A percentile compares a stretch with the other conserved stretches of the same genome.
Conservation (phyloP, 2,797 vertebrate genomes). For the Erpetoichthys calabaricus region DNA sequence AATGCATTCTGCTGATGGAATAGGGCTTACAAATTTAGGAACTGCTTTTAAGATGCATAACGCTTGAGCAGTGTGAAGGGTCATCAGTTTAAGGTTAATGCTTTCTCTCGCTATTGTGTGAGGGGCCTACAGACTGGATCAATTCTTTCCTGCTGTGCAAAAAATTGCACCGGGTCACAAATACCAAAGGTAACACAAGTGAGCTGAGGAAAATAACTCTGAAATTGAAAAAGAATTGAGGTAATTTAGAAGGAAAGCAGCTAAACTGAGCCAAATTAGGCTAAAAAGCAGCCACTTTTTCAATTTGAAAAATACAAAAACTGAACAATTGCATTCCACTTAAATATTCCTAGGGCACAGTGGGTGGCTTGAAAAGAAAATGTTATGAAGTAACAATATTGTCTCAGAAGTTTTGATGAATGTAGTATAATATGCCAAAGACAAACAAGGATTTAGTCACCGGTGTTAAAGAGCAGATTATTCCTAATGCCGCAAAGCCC, state of each 20-base stretch:
- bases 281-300: background rate
- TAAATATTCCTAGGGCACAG: too few species aligned
- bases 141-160: conserved; percentile 4
- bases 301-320: background rate
- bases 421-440: too few species aligned
- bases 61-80: background rate
- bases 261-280: conserved; percentile 1
- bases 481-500: too few species aligned
- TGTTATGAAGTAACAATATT: too few species aligned
- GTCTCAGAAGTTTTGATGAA: too few species aligned
- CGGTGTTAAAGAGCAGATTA: too few species aligned
- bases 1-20: conserved; percentile 6
- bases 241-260: background rate
- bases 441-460: too few species aligned
- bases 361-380: too few species aligned
- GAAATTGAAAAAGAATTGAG: conserved; percentile 4
- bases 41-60: conserved; percentile 1
- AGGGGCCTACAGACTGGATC: background rate
- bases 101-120: conserved; percentile 3
- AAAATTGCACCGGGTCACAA: background rate
- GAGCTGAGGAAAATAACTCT: background rate
- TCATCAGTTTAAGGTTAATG: conserved; percentile 3
- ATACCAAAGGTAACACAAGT: background rate
- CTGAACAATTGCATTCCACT: too few species aligned
- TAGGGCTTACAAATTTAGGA: background rate